Evolutionary conservation across 2,797 vertebrate species (phyloP), one percentile per base, ranked within the genome.

Genomic region (Toxotes lorentzi): DNA sequence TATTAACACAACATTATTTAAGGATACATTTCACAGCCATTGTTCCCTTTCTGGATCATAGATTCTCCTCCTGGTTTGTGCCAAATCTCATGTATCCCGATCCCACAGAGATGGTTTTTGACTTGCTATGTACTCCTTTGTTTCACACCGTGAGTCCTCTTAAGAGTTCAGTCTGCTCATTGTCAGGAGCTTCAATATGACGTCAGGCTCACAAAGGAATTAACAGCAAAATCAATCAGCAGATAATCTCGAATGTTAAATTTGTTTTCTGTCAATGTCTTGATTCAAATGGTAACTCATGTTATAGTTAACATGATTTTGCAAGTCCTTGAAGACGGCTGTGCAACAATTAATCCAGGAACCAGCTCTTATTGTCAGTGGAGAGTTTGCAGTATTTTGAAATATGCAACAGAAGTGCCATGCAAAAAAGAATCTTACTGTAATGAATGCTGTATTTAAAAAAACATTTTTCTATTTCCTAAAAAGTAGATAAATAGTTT

Each of bases 181-280:
- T 78, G 78, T 75, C 78, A 80, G 85, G 48, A 54, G 70, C 66
- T 77, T 59, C 35, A 23, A 56, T 63, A 9, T 83, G 82, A 84
- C 61, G 54, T 83, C 73, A 75, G 69, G 43, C 75, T 57, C 71
- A 62, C 51, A 64, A 40, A 58, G 73, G 72, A 83, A 89, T 90
- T 86, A 88, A 81, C 61, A 67, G 62, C 60, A 68, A 60, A 83
- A 85, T 89, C 72, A 79, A 89, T 90, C 82, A 78, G 74, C 51
- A 30, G 56, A 59, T 69, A 21, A 65, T 41, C 2, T 54, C 5
- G 21, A 12, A 54, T 60, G 41, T 21, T 32, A 51, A 30, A 9
- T 30, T 43, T 56, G 30, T 59, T 60, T 64, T 38, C 51, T 11
- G 45, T 64, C 7, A 0, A 5, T 40, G 19, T 48, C 30, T 50